phyloP scores from a whole-genome alignment of 2,113 vertebrate genomes.

The Alligator mississippiensis region DNA sequence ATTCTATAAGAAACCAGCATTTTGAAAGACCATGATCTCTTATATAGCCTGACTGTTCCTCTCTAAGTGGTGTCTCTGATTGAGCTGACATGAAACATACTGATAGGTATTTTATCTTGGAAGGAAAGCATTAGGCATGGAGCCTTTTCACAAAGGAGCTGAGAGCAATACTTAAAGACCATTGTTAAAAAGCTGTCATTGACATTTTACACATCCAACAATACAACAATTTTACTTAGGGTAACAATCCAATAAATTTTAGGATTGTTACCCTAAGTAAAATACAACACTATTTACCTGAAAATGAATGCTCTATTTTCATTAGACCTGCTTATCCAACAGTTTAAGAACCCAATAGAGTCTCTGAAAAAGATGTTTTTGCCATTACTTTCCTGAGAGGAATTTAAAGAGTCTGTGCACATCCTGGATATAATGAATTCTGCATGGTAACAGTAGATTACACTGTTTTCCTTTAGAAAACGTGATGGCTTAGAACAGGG shows the following conservation, averaged over 20 bases:
- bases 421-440: background rate
- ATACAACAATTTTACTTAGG: background rate
- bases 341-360: background rate
- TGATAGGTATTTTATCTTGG: background rate
- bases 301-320: background rate
- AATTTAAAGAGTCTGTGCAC: accelerated
- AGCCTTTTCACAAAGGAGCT: background rate
- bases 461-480: background rate
- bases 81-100: accelerated
- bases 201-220: accelerated
- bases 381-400: background rate
- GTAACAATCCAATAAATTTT: too few species aligned
- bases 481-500: too few species aligned
- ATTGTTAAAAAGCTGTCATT: background rate
- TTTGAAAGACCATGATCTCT: background rate
- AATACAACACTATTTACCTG: background rate
- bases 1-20: background rate
- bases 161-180: background rate
- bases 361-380: background rate
- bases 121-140: background rate
- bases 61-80: background rate
- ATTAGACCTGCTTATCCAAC: background rate
- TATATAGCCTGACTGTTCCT: too few species aligned
- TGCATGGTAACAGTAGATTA: background rate
- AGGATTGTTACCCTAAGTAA: too few species aligned